phyloP scores from a whole-genome alignment of 2,113 vertebrate genomes.

The Antechinus flavipes region DNA sequence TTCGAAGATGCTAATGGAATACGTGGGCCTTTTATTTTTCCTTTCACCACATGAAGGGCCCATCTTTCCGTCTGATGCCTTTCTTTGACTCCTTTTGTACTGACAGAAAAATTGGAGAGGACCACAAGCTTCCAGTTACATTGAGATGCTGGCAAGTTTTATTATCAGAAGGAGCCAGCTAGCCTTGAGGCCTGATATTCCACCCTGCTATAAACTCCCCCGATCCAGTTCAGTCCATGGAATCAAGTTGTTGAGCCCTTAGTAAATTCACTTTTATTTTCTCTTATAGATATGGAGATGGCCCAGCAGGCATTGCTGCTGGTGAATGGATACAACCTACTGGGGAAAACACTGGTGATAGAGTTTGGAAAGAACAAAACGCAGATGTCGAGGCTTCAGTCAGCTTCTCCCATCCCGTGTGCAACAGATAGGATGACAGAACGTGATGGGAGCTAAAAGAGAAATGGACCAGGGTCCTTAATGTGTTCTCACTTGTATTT shows the following conservation, averaged over 20 bases:
- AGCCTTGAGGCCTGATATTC: conserved; percentile 33
- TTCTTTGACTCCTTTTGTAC: conserved; percentile 5
- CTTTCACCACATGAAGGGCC: not conserved
- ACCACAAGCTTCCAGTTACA: not conserved
- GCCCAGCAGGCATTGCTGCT: conserved; percentile 88
- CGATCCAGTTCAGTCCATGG: conserved; percentile 53
- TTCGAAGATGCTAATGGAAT: not conserved
- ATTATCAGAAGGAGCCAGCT: conserved; percentile 45
- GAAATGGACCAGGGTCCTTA: not conserved
- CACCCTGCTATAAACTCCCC: conserved; percentile 9
- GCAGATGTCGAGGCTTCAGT: conserved; percentile 33
- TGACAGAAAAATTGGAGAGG: not conserved
- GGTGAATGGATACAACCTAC: conserved; percentile 91
- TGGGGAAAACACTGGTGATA: conserved; percentile 92
- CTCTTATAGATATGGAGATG: conserved; percentile 84
- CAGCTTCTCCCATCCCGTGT: conserved; percentile 40
- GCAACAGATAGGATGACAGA: conserved; percentile 59
- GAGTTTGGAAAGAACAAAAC: conserved; percentile 90
- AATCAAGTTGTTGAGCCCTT: conserved; percentile 47
- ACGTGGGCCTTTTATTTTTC: not conserved
- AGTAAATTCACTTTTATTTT: conserved; percentile 37
- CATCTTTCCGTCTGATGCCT: not conserved
- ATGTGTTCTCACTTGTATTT: not conserved
- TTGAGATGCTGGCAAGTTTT: conserved; percentile 35
- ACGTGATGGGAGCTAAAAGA: conserved; percentile 61